Conservation (phyloP, 2,797 vertebrate species). For the Sus cebifrons region DNA sequence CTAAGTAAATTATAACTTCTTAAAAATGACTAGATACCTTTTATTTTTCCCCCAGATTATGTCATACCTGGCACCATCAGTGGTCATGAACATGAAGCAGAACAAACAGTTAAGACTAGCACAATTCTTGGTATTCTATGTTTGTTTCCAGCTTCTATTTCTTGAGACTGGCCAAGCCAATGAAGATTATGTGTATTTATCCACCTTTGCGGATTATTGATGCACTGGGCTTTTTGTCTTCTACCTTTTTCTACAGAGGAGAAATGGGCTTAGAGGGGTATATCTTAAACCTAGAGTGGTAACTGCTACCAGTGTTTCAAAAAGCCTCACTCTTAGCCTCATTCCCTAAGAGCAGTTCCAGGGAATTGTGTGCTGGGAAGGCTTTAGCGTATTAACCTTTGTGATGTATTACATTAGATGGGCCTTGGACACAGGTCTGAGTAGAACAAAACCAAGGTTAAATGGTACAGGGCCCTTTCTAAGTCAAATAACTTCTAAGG, state of each 20-base stretch:
- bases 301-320: constrained; percentile 28
- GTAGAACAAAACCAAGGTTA: constrained; percentile 87
- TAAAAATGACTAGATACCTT: background rate
- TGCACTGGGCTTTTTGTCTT: background rate
- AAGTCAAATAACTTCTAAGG: constrained; percentile 86
- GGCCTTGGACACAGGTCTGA: constrained; percentile 74
- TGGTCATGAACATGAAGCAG: background rate
- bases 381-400: constrained; percentile 58
- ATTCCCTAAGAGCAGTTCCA: constrained; percentile 44
- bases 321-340: background rate
- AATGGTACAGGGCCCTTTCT: constrained; percentile 76
- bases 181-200: background rate
- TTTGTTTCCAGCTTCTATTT: constrained; percentile 52
- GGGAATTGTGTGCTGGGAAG: background rate
- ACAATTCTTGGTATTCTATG: constrained; percentile 31
- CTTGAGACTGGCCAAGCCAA: background rate
- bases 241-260: background rate
- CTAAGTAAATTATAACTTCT: constrained; percentile 33
- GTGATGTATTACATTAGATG: constrained; percentile 70
- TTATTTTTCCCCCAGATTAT: background rate
- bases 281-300: background rate
- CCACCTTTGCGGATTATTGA: constrained; percentile 5
- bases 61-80: background rate
- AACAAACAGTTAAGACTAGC: constrained; percentile 13
- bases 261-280: background rate